Evolutionary conservation across 2,113 vertebrate species (phyloP).

Genomic region (Spheniscus mendiculus): DNA sequence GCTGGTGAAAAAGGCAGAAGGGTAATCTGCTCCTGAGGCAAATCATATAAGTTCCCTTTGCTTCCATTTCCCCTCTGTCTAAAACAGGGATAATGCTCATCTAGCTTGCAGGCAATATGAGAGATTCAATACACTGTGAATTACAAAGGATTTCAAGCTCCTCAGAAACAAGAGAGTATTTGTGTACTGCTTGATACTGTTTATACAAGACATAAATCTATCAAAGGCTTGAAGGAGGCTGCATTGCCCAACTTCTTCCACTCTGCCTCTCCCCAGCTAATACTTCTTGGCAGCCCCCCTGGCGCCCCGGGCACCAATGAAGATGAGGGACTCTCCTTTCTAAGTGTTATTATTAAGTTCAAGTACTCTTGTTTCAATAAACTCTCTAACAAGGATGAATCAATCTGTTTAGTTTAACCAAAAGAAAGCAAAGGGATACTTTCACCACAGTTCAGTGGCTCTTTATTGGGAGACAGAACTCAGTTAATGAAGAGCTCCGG

Average conservation of each 20-base stretch:
- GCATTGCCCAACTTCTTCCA: neutral
- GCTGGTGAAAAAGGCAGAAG: neutral
- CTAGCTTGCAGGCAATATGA: constrained; percentile 13
- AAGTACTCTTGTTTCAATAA: neutral
- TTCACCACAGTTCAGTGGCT: neutral
- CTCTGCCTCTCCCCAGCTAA: neutral
- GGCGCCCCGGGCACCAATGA: neutral
- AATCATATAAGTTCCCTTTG: neutral
- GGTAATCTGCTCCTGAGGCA: constrained; percentile 39
- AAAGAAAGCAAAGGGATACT: neutral
- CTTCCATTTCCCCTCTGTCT: constrained; percentile 36
- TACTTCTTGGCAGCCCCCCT: neutral
- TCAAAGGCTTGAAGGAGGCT: neutral
- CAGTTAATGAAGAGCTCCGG: neutral
- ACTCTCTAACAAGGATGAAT: neutral
- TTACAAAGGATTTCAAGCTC: neutral
- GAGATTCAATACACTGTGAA: neutral
- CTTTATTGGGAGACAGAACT: neutral
- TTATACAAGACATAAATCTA: constrained; percentile 14
- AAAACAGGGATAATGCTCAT: constrained; percentile 22
- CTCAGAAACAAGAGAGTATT: neutral
- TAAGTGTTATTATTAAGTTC: neutral
- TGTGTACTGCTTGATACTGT: constrained; percentile 16
- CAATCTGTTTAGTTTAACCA: neutral
- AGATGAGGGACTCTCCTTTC: neutral